Conservation (phyloP, 1,140 invertebrate species). For the Meloidogyne exigua region DNA sequence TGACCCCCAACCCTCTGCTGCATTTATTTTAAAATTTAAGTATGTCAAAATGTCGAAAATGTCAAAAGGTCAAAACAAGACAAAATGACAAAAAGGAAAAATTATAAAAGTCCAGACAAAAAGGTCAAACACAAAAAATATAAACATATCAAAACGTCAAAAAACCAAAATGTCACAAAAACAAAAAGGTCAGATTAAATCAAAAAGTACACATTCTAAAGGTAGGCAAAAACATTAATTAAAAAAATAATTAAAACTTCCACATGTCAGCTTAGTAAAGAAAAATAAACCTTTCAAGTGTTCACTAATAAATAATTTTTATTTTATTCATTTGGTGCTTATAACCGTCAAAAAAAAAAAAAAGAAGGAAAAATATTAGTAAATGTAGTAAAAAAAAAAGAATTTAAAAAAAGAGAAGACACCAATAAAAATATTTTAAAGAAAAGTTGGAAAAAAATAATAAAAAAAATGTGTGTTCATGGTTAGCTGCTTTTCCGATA, state of each 20-base stretch:
- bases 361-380: not conserved
- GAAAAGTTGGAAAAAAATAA: not conserved
- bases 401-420: not conserved
- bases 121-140: too few relatives aligned
- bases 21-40: too few relatives aligned
- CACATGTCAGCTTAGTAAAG: too few relatives aligned
- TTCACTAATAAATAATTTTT: not conserved
- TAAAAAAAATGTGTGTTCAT: not conserved
- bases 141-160: not conserved
- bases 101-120: too few relatives aligned
- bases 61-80: too few relatives aligned
- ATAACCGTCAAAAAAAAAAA: not conserved
- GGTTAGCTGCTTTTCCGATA: not conserved
- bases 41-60: too few relatives aligned
- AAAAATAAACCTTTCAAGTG: not conserved
- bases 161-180: not conserved
- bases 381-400: not conserved
- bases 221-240: not conserved
- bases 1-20: too few relatives aligned
- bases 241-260: not conserved
- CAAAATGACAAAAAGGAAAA: too few relatives aligned
- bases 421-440: not conserved
- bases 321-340: not conserved
- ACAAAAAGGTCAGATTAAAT: not conserved
- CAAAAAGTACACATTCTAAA: not conserved